Evolutionary conservation across 2,888 invertebrate species (phyloP).

Genomic region (Yponomeuta cagnagella): DNA sequence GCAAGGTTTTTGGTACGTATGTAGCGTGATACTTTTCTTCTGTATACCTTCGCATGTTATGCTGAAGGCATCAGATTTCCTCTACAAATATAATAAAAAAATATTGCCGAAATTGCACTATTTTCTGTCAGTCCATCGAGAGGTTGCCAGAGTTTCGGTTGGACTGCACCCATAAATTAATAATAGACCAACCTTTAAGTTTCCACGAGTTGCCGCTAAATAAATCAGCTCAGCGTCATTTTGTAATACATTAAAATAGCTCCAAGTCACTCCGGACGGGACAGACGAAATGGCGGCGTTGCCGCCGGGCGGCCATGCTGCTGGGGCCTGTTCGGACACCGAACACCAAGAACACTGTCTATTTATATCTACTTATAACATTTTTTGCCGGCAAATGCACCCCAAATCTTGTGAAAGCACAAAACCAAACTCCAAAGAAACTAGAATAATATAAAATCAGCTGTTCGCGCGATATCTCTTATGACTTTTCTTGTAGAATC

Average conservation of each 20-base stretch:
- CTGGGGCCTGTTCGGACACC: not conserved
- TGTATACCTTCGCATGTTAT: not conserved
- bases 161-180: conserved; percentile 19
- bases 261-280: conserved; percentile 63
- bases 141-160: not conserved
- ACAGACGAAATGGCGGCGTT: conserved; percentile 58
- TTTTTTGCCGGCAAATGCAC: too few species aligned
- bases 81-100: not conserved
- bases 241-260: conserved; percentile 36
- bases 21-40: not conserved
- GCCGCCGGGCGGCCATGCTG: conserved; percentile 3
- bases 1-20: conserved; percentile 7
- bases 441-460: too few species aligned
- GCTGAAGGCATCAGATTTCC: too few species aligned
- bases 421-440: too few species aligned
- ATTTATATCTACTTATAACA: too few species aligned
- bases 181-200: conserved; percentile 38
- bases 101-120: not conserved
- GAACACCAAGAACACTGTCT: not conserved
- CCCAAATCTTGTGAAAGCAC: too few species aligned
- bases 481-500: too few species aligned
- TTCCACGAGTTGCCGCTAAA: conserved; percentile 39
- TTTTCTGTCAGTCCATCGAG: not conserved
- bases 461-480: too few species aligned
- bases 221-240: conserved; percentile 45